Conservation (phyloP, 2,797 vertebrate species). For the Lepus townsendii region DNA sequence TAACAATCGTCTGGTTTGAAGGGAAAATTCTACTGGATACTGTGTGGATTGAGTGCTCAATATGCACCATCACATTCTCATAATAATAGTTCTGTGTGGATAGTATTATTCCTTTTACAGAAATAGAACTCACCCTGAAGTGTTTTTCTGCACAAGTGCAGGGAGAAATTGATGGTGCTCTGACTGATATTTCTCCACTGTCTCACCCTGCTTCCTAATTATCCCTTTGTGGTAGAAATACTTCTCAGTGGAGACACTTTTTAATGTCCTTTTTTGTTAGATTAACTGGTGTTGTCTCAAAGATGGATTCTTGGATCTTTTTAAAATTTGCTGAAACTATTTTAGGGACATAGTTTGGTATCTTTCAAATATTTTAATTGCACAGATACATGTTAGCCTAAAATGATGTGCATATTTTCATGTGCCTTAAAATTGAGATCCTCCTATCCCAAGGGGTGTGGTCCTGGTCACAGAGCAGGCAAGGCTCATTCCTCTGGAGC, state of each 20-base stretch:
- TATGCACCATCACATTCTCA: not conserved
- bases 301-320: not conserved
- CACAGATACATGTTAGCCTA: not conserved
- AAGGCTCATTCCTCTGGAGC: not conserved
- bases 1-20: not conserved
- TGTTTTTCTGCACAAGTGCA: not conserved
- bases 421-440: not conserved
- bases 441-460: not conserved
- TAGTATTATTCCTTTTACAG: not conserved
- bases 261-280: not conserved
- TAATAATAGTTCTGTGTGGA: not conserved
- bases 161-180: not conserved
- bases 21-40: not conserved
- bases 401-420: not conserved
- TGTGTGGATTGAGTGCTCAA: not conserved
- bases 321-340: slow-evolving; percentile 7
- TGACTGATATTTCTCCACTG: not conserved
- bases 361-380: slow-evolving; percentile 36
- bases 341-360: not conserved
- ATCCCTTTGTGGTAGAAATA: not conserved
- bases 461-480: not conserved
- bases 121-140: not conserved
- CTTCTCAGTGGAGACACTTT: not conserved
- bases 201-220: not conserved
- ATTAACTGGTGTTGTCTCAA: not conserved